Conservation (phyloP, 2,888 invertebrate genomes). For the Mantis religiosa region DNA sequence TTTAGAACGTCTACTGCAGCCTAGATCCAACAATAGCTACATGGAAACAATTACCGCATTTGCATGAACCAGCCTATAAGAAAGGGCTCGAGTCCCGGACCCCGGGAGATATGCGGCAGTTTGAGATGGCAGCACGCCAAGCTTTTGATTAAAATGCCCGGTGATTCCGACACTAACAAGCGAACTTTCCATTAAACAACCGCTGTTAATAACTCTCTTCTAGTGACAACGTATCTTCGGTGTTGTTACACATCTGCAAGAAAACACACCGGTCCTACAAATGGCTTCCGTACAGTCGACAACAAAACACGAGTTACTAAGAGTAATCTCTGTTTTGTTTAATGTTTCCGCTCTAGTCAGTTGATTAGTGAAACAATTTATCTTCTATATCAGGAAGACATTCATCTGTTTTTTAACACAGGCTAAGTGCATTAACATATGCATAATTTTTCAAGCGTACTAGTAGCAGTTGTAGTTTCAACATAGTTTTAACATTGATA, state of each 20-base stretch:
- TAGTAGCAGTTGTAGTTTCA: no score
- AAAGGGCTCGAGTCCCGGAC: no score
- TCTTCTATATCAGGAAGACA: background rate
- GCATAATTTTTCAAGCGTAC: no score
- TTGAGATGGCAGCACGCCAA: background rate
- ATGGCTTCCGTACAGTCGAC: background rate
- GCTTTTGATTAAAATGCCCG: background rate
- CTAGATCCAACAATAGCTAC: background rate
- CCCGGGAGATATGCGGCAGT: background rate
- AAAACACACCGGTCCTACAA: background rate
- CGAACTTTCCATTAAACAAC: background rate
- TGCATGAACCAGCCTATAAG: background rate
- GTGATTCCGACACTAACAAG: background rate
- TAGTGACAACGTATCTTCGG: background rate
- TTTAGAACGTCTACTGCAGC: no score
- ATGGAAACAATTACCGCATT: background rate
- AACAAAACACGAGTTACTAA: background rate
- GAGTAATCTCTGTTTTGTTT: background rate
- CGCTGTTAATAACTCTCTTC: background rate
- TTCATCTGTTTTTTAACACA: no score
- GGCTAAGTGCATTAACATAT: no score
- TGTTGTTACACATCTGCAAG: background rate
- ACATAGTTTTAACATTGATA: no score
- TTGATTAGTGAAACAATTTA: background rate
- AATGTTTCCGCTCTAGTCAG: background rate